Evolutionary conservation across 2,888 invertebrate genomes (phyloP).

Genomic region (Polymixis lichenea): DNA sequence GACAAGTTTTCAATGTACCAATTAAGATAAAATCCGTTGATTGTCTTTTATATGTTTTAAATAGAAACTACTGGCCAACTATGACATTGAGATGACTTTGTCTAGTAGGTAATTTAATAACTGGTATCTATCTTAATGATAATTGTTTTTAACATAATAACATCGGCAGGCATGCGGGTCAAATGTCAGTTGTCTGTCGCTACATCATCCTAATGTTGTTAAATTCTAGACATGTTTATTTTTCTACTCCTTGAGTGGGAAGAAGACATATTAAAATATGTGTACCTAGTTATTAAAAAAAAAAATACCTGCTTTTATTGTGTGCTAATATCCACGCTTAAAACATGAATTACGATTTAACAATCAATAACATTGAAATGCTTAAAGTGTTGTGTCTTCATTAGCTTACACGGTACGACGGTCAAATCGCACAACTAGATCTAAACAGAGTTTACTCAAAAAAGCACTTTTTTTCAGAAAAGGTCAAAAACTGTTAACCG

Average conservation of each 20-base stretch:
- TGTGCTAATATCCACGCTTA: slow-evolving; percentile 5
- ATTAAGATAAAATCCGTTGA: slow-evolving; percentile 50
- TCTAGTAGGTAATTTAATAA: slow-evolving; percentile 64
- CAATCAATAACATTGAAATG: slow-evolving; percentile 38
- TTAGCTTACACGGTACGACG: slow-evolving; percentile 30
- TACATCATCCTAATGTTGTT: slow-evolving; percentile 68
- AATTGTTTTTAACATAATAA: slow-evolving; percentile 65
- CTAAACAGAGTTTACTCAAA: no score
- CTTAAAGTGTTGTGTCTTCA: slow-evolving; percentile 37
- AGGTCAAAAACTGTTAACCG: no score
- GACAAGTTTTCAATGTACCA: slow-evolving; percentile 50
- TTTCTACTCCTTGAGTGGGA: not conserved
- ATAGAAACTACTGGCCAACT: slow-evolving; percentile 40
- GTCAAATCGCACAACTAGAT: no score
- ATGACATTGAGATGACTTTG: slow-evolving; percentile 68
- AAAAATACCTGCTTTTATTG: no score
- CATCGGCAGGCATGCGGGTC: slow-evolving; percentile 72
- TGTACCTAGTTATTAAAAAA: no score
- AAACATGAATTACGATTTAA: slow-evolving; percentile 20
- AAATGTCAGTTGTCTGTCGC: slow-evolving; percentile 71
- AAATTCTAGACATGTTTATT: slow-evolving; percentile 7
- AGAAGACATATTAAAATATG: no score
- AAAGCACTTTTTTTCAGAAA: no score
- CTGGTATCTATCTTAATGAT: slow-evolving; percentile 58
- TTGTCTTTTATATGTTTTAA: slow-evolving; percentile 25